These are phyloP conservation scores for Papio anubis DNA, from an alignment of 2,113 vertebrate species.

Conservation along the genomic window DNA sequence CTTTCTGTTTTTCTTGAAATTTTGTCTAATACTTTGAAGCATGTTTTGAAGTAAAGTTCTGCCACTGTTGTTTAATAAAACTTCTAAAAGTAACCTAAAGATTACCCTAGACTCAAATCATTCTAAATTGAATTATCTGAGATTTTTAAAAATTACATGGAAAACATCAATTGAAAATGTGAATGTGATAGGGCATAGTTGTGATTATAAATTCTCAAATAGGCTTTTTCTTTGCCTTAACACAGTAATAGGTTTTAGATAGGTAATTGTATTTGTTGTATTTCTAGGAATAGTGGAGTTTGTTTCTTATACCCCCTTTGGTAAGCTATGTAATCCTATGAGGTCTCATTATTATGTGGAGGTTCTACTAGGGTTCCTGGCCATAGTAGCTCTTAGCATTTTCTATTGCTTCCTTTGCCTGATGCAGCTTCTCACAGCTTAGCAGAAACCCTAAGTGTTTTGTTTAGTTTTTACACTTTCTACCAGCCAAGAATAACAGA, in stretches of 20 bases:
- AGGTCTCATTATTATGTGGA: not conserved
- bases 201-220: not conserved
- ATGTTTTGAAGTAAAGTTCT: not conserved
- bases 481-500: not conserved
- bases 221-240: not conserved
- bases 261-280: not conserved
- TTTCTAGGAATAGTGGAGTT: not conserved
- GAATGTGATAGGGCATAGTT: not conserved
- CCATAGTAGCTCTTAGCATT: not conserved
- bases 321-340: not conserved
- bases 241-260: not conserved
- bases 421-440: not conserved
- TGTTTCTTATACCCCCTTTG: not conserved
- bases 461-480: not conserved
- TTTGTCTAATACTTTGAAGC: not conserved
- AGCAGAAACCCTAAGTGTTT: not conserved
- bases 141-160: not conserved
- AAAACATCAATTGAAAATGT: not conserved
- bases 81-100: not conserved
- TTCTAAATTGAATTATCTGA: not conserved
- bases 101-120: not conserved
- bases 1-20: not conserved
- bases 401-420: not conserved
- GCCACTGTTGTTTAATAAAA: rapidly evolving
- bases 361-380: not conserved